Conservation (phyloP, 2,113 vertebrate species). For the Hippolais icterina region DNA sequence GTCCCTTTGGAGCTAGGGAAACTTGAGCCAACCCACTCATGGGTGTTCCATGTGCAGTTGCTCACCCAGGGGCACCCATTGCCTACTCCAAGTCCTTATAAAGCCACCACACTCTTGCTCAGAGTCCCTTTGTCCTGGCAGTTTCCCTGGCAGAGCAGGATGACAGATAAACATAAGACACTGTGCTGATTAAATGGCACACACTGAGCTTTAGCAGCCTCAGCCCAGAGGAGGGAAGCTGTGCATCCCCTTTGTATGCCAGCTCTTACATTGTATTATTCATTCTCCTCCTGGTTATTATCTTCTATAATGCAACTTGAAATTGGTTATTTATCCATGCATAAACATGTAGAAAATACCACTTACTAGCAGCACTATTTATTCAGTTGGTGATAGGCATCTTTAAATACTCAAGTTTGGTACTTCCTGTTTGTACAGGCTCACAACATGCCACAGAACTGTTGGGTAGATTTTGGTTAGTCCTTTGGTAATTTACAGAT, state of each 20-base stretch:
- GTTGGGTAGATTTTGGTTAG: background rate
- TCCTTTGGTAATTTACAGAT: background rate
- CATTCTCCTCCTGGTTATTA: constrained; percentile 1
- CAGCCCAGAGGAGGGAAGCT: background rate
- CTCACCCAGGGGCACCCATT: background rate
- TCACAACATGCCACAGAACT: background rate
- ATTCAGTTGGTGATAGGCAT: background rate
- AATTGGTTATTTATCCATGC: background rate
- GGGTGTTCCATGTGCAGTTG: background rate
- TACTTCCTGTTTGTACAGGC: background rate
- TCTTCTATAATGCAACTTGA: background rate
- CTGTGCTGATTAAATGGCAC: background rate
- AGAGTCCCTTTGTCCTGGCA: background rate
- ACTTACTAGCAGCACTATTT: background rate
- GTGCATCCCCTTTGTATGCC: background rate
- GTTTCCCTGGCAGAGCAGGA: background rate
- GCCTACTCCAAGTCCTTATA: background rate
- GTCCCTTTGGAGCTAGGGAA: background rate
- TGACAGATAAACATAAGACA: background rate
- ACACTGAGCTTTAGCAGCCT: background rate
- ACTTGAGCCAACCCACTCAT: accelerated
- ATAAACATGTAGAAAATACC: background rate
- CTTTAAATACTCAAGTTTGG: background rate
- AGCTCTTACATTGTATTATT: background rate
- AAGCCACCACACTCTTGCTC: background rate